These are phyloP conservation scores for Hypanus sabinus DNA, from an alignment of 2,113 vertebrate species.

Conservation along the genomic window DNA sequence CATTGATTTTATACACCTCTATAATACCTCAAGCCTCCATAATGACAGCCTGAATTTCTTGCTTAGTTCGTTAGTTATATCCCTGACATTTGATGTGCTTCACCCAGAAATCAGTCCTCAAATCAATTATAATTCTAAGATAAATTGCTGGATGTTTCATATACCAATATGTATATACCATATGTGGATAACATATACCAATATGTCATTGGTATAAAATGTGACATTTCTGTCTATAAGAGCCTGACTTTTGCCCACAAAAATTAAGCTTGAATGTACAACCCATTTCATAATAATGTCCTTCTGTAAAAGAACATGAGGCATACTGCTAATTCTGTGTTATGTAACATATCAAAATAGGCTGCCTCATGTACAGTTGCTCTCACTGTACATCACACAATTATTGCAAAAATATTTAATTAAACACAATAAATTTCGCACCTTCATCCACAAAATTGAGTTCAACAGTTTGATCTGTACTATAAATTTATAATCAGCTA, in stretches of 20 bases:
- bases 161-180: too few species aligned
- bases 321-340: neutral
- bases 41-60: neutral
- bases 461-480: neutral
- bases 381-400: neutral
- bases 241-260: neutral
- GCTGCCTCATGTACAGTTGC: neutral
- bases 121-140: neutral
- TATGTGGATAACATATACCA: too few species aligned
- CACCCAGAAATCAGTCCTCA: neutral
- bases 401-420: neutral
- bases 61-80: neutral
- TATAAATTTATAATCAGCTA: neutral
- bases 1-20: too few species aligned
- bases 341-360: neutral
- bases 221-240: neutral
- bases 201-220: neutral
- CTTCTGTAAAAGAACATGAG: neutral
- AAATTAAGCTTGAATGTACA: neutral
- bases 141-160: neutral
- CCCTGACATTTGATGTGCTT: neutral
- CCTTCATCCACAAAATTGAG: neutral
- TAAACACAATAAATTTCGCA: neutral
- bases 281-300: neutral
- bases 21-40: neutral